Percentiles rank a stretch among this genome's conserved stretches.
phyloP scores from a whole-genome alignment of 2,113 vertebrate species.

The Calonectris borealis region DNA sequence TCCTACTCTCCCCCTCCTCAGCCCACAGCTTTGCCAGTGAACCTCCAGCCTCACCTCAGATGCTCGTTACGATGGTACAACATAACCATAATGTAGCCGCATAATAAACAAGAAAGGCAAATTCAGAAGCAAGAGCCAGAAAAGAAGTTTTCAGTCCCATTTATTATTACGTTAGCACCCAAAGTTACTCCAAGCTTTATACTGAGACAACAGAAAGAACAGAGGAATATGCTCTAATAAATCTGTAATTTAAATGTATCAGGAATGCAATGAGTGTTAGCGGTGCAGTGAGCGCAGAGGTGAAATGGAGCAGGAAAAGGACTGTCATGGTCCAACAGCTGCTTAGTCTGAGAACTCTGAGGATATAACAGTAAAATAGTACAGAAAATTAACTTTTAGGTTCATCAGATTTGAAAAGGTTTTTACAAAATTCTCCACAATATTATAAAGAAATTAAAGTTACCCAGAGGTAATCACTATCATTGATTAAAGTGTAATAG shows the following conservation, averaged over 20 bases:
- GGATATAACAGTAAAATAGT: background rate
- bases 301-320: background rate
- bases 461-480: background rate
- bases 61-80: background rate
- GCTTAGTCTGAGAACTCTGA: background rate
- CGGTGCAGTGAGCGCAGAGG: background rate
- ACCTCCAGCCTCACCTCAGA: background rate
- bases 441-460: background rate
- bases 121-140: background rate
- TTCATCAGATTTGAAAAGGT: background rate
- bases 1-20: background rate
- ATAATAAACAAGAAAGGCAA: background rate
- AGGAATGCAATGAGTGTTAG: background rate
- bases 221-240: background rate
- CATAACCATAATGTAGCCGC: background rate
- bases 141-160: background rate
- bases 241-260: background rate
- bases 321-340: background rate
- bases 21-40: background rate
- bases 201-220: background rate
- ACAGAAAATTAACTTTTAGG: background rate
- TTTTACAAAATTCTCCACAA: background rate
- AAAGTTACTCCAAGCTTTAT: background rate
- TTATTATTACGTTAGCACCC: background rate
- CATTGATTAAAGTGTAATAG: accelerated